Evolutionary conservation across 2,888 invertebrate species (phyloP).

Genomic region (Suillia variegata): DNA sequence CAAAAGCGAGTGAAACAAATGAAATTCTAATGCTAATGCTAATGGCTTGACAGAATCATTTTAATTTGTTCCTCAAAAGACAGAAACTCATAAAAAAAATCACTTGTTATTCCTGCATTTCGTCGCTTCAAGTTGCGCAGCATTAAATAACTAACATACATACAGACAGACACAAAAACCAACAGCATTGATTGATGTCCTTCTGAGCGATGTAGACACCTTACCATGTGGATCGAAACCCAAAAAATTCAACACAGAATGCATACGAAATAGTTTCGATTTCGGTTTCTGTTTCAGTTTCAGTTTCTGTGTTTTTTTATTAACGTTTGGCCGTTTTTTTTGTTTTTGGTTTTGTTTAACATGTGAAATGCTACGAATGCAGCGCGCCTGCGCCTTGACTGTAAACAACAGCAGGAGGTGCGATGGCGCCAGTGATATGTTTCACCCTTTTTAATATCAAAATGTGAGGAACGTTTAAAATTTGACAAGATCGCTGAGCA

Average conservation of each 20-base stretch:
- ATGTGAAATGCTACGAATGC: neutral
- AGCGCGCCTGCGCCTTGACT: constrained; percentile 6
- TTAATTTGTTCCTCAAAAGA: neutral
- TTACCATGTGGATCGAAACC: constrained; percentile 15
- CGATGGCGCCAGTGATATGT: constrained; percentile 57
- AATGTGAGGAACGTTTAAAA: constrained; percentile 17
- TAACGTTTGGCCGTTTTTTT: no score
- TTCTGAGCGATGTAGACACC: constrained; percentile 34
- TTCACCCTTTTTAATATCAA: constrained; percentile 42
- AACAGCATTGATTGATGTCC: constrained; percentile 45
- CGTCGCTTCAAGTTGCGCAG: neutral
- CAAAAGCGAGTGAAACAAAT: constrained; percentile 18
- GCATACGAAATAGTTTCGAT: no score
- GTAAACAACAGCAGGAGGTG: constrained; percentile 55
- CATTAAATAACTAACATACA: neutral
- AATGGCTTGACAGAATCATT: constrained; percentile 14
- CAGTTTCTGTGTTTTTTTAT: no score
- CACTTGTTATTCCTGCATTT: constrained; percentile 9
- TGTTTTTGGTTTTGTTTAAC: no score
- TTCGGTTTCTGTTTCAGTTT: no score
- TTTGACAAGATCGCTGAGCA: constrained; percentile 26
- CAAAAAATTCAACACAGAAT: neutral
- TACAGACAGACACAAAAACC: no score
- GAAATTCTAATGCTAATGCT: constrained; percentile 24
- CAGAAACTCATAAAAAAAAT: constrained; percentile 5